These are phyloP conservation scores for Barypeithes pellucidus DNA, from an alignment of 2,888 invertebrate species.

Conservation along the genomic window DNA sequence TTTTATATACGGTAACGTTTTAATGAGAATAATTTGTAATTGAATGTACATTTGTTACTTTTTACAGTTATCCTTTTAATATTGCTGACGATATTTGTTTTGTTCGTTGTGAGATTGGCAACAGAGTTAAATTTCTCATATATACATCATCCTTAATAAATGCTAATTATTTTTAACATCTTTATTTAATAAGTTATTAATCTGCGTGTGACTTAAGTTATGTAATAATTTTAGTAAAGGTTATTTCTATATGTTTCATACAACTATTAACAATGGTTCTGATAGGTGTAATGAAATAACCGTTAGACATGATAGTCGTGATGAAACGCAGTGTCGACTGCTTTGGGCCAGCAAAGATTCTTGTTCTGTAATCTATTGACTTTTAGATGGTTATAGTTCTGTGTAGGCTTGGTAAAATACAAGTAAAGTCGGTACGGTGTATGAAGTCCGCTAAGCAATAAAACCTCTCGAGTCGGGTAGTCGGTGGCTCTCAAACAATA, in stretches of 20 bases:
- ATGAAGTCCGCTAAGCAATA: too few relatives aligned
- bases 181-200: slow-evolving; percentile 7
- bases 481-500: too few relatives aligned
- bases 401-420: too few relatives aligned
- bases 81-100: slow-evolving; percentile 33
- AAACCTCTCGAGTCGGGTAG: too few relatives aligned
- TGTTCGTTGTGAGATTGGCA: slow-evolving; percentile 15
- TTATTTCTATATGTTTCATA: not conserved
- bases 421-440: too few relatives aligned
- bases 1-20: slow-evolving; percentile 20
- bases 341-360: too few relatives aligned
- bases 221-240: not conserved
- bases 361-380: too few relatives aligned
- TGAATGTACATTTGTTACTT: slow-evolving; percentile 31
- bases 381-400: too few relatives aligned
- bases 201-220: slow-evolving; percentile 11
- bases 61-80: slow-evolving; percentile 40
- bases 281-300: not conserved
- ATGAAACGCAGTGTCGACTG: too few relatives aligned
- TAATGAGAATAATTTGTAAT: slow-evolving; percentile 38
- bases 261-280: not conserved
- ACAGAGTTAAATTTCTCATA: slow-evolving; percentile 21
- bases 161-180: slow-evolving; percentile 22
- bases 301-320: too few relatives aligned
- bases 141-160: slow-evolving; percentile 9